These are phyloP conservation scores for Zhuqinia jingwanae DNA, from an alignment of 2,888 invertebrate genomes.

Conservation along the genomic window DNA sequence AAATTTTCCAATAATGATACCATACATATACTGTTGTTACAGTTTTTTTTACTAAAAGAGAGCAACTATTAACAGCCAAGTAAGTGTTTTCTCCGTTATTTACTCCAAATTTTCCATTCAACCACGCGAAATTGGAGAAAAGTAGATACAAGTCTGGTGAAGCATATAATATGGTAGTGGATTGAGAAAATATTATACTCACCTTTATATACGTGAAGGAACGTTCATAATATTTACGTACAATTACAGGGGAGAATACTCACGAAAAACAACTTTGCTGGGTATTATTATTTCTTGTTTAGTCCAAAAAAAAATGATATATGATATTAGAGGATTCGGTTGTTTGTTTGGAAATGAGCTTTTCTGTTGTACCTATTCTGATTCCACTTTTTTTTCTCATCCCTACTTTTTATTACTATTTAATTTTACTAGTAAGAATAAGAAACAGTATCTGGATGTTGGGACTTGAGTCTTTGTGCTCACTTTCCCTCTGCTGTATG, in stretches of 20 bases:
- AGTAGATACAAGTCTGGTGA: neutral
- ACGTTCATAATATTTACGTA: neutral
- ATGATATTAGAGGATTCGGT: too few relatives aligned
- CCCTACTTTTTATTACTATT: too few relatives aligned
- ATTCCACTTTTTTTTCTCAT: neutral
- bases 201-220: neutral
- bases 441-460: too few relatives aligned
- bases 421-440: too few relatives aligned
- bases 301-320: slow-evolving; percentile 4
- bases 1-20: neutral
- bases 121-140: neutral
- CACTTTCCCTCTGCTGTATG: neutral
- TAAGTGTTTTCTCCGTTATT: slow-evolving; percentile 41
- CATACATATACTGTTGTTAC: too few relatives aligned
- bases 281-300: slow-evolving; percentile 14
- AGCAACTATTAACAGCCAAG: too few relatives aligned
- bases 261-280: neutral
- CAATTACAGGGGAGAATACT: neutral
- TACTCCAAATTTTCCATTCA: slow-evolving; percentile 36
- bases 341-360: slow-evolving; percentile 5
- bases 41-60: neutral
- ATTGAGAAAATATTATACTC: neutral
- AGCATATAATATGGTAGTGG: slow-evolving; percentile 8
- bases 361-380: neutral
- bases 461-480: too few relatives aligned